Percentiles rank a stretch among this genome's conserved stretches.
These are phyloP conservation scores for Aleiodes testaceus DNA, from an alignment of 2,888 invertebrate species.

Conservation along the genomic window DNA sequence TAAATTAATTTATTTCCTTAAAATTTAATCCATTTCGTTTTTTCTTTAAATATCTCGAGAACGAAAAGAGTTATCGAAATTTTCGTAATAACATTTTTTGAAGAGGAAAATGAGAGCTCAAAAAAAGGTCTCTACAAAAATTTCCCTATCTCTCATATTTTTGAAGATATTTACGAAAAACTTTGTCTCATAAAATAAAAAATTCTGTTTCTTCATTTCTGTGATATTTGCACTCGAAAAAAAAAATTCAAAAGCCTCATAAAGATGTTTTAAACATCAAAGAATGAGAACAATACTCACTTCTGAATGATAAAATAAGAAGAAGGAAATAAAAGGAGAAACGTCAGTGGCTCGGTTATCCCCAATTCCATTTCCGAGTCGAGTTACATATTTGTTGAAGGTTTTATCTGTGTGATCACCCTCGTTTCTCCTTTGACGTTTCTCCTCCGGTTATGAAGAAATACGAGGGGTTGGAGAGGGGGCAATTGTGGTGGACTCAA, in stretches of 20 bases:
- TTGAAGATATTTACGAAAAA: too few relatives aligned
- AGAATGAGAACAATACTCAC: constrained; percentile 41
- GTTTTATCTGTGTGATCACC: constrained; percentile 60
- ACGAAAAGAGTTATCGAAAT: too few relatives aligned
- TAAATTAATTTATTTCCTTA: too few relatives aligned
- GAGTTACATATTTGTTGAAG: constrained; percentile 60
- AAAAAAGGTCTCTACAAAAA: too few relatives aligned
- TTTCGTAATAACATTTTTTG: too few relatives aligned
- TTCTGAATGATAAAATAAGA: not conserved
- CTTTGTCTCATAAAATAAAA: not conserved
- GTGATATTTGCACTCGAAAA: constrained; percentile 27
- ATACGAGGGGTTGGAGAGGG: constrained; percentile 41
- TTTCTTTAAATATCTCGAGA: too few relatives aligned
- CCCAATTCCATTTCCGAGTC: constrained; percentile 51
- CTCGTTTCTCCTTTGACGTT: constrained; percentile 59
- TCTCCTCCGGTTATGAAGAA: constrained; percentile 52
- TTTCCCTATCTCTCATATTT: too few relatives aligned
- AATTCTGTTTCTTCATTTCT: constrained; percentile 7
- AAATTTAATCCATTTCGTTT: too few relatives aligned
- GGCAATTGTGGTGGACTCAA: constrained; percentile 8
- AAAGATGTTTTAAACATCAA: constrained; percentile 41
- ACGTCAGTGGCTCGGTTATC: constrained; percentile 21
- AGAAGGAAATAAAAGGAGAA: not conserved
- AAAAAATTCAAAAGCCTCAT: not conserved
- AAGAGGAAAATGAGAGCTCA: too few relatives aligned